Evolutionary conservation across 2,797 vertebrate species (phyloP).

Genomic region (Acanthopagrus latus): DNA sequence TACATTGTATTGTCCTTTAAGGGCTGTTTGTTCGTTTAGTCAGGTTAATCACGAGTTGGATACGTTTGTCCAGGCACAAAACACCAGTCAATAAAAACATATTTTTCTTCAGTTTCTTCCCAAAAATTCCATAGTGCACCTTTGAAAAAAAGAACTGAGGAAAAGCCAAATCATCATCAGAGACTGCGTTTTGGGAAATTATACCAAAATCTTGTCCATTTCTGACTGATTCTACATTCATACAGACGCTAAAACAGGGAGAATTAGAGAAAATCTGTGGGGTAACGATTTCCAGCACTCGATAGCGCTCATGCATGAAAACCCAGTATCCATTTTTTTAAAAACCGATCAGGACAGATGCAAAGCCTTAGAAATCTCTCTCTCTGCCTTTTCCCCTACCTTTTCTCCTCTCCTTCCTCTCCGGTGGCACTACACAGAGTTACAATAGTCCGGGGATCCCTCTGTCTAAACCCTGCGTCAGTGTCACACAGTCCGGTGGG

Average conservation of each 20-base stretch:
- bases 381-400: not conserved
- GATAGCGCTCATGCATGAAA: not conserved
- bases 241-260: constrained; percentile 7
- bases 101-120: too few species aligned
- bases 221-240: too few species aligned
- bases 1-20: too few species aligned
- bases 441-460: constrained; percentile 62
- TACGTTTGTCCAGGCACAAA: too few species aligned
- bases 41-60: too few species aligned
- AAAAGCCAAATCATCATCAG: too few species aligned
- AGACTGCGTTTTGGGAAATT: too few species aligned
- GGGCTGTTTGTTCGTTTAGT: too few species aligned
- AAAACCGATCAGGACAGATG: not conserved
- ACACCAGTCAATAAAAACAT: too few species aligned
- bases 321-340: not conserved
- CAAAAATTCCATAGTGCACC: too few species aligned
- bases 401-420: constrained; percentile 18
- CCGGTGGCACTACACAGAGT: constrained; percentile 18
- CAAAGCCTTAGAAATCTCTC: not conserved
- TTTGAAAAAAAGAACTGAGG: too few species aligned
- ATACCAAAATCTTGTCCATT: too few species aligned
- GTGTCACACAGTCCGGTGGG: constrained; percentile 65
- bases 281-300: not conserved
- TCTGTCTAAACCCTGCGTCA: constrained; percentile 52
- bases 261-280: not conserved